These are phyloP conservation scores for Hiodon tergisus DNA, from an alignment of 2,113 vertebrate genomes.

Conservation along the genomic window DNA sequence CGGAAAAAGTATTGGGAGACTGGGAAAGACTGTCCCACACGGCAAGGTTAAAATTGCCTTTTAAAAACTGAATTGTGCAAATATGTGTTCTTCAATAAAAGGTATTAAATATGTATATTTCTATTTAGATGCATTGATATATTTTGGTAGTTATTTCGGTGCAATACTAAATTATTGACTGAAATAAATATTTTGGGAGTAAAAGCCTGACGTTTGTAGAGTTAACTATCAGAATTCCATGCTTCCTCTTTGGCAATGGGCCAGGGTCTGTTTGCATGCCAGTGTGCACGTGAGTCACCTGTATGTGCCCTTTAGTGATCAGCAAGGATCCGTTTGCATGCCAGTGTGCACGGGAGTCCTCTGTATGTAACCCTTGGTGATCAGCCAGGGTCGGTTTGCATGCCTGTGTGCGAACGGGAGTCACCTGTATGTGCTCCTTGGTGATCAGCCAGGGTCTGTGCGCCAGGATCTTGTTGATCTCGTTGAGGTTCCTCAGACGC, in stretches of 20 bases:
- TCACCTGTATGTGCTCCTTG: constrained; percentile 80
- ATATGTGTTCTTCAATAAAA: too few species aligned
- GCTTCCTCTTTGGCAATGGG: too few species aligned
- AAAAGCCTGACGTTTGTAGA: background rate
- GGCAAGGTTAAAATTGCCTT: too few species aligned
- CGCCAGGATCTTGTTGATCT: constrained; percentile 79
- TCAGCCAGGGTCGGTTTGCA: background rate
- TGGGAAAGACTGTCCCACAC: too few species aligned
- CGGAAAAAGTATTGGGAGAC: too few species aligned
- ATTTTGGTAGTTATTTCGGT: too few species aligned
- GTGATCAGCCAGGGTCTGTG: constrained; percentile 79
- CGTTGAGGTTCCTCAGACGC: constrained; percentile 76
- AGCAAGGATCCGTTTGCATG: background rate
- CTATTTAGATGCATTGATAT: too few species aligned
- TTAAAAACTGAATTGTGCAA: too few species aligned
- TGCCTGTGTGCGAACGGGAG: background rate
- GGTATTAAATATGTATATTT: too few species aligned
- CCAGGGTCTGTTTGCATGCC: background rate
- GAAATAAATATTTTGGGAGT: too few species aligned
- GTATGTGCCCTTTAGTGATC: constrained; percentile 50
- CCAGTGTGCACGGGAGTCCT: constrained; percentile 40
- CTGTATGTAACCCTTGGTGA: constrained; percentile 61
- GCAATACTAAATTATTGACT: too few species aligned
- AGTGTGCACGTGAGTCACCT: constrained; percentile 53
- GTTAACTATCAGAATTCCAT: background rate